Percentiles rank a stretch among this genome's conserved stretches.
These are phyloP conservation scores for Rhinogobio ventralis DNA, from an alignment of 2,797 vertebrate species.

Conservation along the genomic window DNA sequence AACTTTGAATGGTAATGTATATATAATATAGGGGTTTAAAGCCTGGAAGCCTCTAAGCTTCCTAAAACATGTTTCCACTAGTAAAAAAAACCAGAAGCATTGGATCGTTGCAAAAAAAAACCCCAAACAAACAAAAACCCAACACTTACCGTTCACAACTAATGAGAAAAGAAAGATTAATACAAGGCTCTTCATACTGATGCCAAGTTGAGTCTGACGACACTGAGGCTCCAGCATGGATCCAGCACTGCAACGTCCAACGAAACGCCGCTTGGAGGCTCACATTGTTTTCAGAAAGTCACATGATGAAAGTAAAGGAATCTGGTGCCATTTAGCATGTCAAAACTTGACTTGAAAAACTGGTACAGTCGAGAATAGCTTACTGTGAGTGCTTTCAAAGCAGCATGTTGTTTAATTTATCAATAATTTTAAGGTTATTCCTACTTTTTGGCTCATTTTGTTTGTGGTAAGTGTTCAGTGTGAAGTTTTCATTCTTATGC, in stretches of 20 bases:
- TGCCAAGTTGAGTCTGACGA: not conserved
- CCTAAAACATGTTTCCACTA: not conserved
- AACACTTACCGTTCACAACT: not conserved
- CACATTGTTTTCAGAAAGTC: not conserved
- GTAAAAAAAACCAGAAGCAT: not conserved
- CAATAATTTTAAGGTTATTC: too few species aligned
- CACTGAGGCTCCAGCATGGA: not conserved
- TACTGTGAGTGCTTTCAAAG: too few species aligned
- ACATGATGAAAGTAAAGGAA: not conserved
- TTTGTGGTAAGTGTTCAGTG: too few species aligned
- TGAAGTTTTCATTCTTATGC: not conserved
- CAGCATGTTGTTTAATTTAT: too few species aligned
- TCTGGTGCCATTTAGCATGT: not conserved
- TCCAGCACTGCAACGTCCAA: not conserved
- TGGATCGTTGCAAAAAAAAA: not conserved
- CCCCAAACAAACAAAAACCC: not conserved
- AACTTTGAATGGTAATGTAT: too few species aligned
- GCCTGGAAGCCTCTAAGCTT: not conserved
- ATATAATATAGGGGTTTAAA: too few species aligned
- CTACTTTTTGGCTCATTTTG: too few species aligned
- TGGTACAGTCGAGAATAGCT: not conserved
- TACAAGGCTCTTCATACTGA: not conserved
- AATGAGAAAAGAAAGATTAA: not conserved
- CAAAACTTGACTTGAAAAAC: not conserved
- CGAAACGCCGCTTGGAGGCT: not conserved